phyloP scores from a whole-genome alignment of 2,797 vertebrate genomes.

The Podarcis lilfordi region DNA sequence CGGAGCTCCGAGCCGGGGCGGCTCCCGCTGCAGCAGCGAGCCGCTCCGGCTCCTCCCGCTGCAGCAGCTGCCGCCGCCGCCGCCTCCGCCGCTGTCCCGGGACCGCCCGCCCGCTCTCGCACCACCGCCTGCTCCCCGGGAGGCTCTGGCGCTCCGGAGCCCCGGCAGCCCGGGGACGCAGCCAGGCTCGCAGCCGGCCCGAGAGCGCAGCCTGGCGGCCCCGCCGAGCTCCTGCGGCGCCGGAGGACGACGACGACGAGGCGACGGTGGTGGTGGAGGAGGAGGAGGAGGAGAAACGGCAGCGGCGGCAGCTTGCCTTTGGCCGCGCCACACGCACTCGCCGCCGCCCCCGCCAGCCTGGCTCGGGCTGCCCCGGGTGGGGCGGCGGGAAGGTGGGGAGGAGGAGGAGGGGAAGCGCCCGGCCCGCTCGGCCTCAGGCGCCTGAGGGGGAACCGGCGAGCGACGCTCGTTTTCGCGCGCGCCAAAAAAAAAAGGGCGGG shows the following conservation, averaged over 20 bases:
- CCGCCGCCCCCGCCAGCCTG: conserved; percentile 45
- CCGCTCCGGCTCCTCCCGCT: conserved; percentile 53
- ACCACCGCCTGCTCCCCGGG: conserved; percentile 65
- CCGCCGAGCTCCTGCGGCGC: conserved; percentile 11
- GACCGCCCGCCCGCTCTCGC: conserved; percentile 55
- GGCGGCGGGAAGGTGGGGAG: neutral
- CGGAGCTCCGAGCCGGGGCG: conserved; percentile 39
- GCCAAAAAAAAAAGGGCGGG: neutral
- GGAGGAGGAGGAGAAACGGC: neutral
- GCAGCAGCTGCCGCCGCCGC: neutral
- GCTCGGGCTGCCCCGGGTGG: neutral
- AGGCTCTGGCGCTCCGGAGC: conserved; percentile 61
- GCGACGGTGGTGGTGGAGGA: neutral
- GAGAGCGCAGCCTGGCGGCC: conserved; percentile 80
- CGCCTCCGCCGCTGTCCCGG: conserved; percentile 58
- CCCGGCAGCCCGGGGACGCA: conserved; percentile 57
- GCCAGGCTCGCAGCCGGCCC: conserved; percentile 56
- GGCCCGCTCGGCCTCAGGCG: neutral
- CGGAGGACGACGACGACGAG: neutral
- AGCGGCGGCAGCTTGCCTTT: conserved; percentile 31
- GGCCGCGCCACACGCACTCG: neutral
- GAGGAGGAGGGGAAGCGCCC: neutral
- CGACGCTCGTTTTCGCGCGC: neutral
- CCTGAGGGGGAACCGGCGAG: neutral
- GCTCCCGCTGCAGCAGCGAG: conserved; percentile 52